Evolutionary conservation across 2,113 vertebrate genomes (phyloP), one percentile per base, ranked within the genome.

Genomic region (Odobenus rosmarus): DNA sequence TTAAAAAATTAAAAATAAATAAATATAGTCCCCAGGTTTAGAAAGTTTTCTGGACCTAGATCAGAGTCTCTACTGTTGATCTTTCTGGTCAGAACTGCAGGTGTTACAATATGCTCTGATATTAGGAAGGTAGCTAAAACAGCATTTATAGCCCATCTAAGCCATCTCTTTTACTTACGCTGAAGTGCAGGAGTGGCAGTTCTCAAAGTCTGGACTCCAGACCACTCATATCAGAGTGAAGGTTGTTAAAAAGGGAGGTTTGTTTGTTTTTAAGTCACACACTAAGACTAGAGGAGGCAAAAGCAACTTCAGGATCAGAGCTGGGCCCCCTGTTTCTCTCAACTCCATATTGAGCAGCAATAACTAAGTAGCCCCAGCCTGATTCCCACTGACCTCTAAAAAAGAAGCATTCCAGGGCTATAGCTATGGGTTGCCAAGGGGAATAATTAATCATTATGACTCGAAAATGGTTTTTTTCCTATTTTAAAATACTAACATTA

Each of bases 401-500:
- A 90, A 21, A 53, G 28, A 90, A 90, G 42, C 55, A 90, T 46
- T 80, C 55, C 31, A 89, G 28, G 79, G 89, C 28, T 85, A 24
- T 9, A 64, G 77, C 33, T 84, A 5, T 88, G 53, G 46, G 28
- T 95, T 96, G 28, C n/a, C 49, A 88, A 71, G 14, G 57, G 62
- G 26, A 93, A 36, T 83, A 87, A 90, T 94, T 87, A 90, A 79
- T 92, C 69, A 85, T 87, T 71, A 76, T 71, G 46, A 82, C 89
- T 85, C 7, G 3, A 46, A 64, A 84, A n/a, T 1, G 5, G 14
- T 51, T 76, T 36, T 36, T 39, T 62, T 77, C 62, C 51, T 61
- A 67, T 88, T 97, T 93, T 81, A 59, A 92, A 96, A 85, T 87
- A 85, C 81, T 95, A 46, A 76, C 55, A 79, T 79, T 96, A 80